phyloP scores from a whole-genome alignment of 2,113 vertebrate genomes.

The Leptobrachium leishanense region DNA sequence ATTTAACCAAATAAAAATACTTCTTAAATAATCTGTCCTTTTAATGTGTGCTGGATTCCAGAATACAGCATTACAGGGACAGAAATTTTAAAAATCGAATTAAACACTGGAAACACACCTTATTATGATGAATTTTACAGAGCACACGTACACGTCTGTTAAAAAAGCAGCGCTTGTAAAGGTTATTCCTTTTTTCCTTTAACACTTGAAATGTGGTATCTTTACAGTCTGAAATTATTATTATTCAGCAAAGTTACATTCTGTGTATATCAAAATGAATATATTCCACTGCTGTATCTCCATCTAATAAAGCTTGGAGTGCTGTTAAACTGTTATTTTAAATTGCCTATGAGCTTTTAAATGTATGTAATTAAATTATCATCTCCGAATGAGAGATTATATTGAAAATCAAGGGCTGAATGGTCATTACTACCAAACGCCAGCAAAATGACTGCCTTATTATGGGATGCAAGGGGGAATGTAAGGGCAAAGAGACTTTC shows the following conservation, averaged over 20 bases:
- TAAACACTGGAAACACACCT: slow-evolving; percentile 5
- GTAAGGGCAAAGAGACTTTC: slow-evolving; percentile 22
- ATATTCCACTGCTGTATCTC: slow-evolving; percentile 40
- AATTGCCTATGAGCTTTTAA: slow-evolving; percentile 48
- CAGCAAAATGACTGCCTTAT: slow-evolving; percentile 34
- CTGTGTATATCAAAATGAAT: slow-evolving; percentile 38
- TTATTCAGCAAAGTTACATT: slow-evolving; percentile 36
- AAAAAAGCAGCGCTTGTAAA: neutral
- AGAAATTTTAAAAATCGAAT: slow-evolving; percentile 1
- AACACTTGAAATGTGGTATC: slow-evolving; percentile 35
- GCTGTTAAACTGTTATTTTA: slow-evolving; percentile 50
- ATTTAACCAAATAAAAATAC: neutral
- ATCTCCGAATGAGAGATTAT: slow-evolving; percentile 47
- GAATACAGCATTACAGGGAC: neutral
- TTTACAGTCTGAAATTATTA: slow-evolving; percentile 36
- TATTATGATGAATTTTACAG: slow-evolving; percentile 14
- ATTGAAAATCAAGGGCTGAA: slow-evolving; percentile 49
- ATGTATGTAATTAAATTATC: slow-evolving; percentile 50
- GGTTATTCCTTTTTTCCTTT: slow-evolving; percentile 13
- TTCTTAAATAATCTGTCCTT: neutral
- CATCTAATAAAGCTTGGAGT: slow-evolving; percentile 45
- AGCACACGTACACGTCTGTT: neutral
- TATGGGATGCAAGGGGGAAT: slow-evolving; percentile 26
- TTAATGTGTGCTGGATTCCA: neutral
- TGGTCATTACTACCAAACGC: slow-evolving; percentile 41